Conservation (phyloP, 2,888 invertebrate species). For the Heliconius erato region DNA sequence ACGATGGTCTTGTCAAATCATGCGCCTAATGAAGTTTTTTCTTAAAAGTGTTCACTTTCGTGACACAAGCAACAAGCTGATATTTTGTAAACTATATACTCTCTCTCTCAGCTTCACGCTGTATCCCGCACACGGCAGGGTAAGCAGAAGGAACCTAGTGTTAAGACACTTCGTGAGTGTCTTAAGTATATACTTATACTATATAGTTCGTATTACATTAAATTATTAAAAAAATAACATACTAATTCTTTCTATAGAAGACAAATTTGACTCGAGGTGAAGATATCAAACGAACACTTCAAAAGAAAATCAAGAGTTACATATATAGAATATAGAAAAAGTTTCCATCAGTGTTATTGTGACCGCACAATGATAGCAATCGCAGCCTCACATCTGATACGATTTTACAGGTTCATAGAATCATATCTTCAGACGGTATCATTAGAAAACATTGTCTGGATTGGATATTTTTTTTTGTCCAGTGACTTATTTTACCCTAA, state of each 20-base stretch:
- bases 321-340: slow-evolving; percentile 53
- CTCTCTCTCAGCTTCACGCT: no score
- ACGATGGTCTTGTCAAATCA: slow-evolving; percentile 79
- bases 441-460: slow-evolving; percentile 28
- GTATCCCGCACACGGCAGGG: no score
- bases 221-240: background rate
- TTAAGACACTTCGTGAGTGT: no score
- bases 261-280: background rate
- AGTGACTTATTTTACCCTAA: background rate
- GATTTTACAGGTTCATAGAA: slow-evolving; percentile 36
- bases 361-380: slow-evolving; percentile 73
- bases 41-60: slow-evolving; percentile 33
- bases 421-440: slow-evolving; percentile 16
- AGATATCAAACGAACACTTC: slow-evolving; percentile 47
- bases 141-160: no score
- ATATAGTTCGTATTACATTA: background rate
- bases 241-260: slow-evolving; percentile 8
- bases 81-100: background rate
- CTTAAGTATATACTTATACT: background rate
- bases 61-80: background rate
- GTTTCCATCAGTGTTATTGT: slow-evolving; percentile 74
- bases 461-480: background rate
- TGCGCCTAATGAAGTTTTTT: slow-evolving; percentile 76
- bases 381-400: slow-evolving; percentile 49
- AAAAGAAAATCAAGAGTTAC: slow-evolving; percentile 47